A percentile compares a stretch with the other conserved stretches of the same genome.
Evolutionary conservation across 2,888 invertebrate species (phyloP).

Genomic region (Archips xylosteana): DNA sequence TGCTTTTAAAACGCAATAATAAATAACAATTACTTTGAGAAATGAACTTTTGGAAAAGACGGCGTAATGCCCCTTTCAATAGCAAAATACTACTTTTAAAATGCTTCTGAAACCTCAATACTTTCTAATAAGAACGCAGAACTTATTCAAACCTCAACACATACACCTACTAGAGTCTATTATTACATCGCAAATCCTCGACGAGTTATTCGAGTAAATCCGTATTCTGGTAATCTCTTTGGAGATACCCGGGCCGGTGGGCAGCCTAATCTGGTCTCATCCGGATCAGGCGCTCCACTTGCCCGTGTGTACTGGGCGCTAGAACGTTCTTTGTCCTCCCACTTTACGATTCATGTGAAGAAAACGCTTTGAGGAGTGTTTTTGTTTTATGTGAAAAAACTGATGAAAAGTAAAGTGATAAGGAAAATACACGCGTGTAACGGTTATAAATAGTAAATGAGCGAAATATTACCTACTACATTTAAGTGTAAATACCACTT

Average conservation of each 20-base stretch:
- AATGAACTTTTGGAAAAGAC: neutral
- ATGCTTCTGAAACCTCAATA: neutral
- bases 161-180: conserved; percentile 19
- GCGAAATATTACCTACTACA: too few species aligned
- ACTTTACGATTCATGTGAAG: conserved; percentile 27
- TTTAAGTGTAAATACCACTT: too few species aligned
- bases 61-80: neutral
- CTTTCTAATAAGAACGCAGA: neutral
- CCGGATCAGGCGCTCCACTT: conserved; percentile 74
- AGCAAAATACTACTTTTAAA: neutral
- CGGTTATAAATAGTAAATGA: too few species aligned
- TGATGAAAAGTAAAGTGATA: neutral
- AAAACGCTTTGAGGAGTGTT: conserved; percentile 3
- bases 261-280: conserved; percentile 80
- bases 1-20: neutral
- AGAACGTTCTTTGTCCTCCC: conserved; percentile 27
- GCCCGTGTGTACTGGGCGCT: conserved; percentile 61
- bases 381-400: neutral
- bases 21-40: neutral
- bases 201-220: conserved; percentile 81
- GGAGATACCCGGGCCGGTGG: conserved; percentile 78
- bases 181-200: conserved; percentile 60
- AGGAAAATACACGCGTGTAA: too few species aligned
- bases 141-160: neutral
- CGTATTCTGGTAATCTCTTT: conserved; percentile 79